Evolutionary conservation across 1,140 invertebrate genomes (phyloP), one percentile per base, ranked within the genome.

Genomic region (Myzus persicae): DNA sequence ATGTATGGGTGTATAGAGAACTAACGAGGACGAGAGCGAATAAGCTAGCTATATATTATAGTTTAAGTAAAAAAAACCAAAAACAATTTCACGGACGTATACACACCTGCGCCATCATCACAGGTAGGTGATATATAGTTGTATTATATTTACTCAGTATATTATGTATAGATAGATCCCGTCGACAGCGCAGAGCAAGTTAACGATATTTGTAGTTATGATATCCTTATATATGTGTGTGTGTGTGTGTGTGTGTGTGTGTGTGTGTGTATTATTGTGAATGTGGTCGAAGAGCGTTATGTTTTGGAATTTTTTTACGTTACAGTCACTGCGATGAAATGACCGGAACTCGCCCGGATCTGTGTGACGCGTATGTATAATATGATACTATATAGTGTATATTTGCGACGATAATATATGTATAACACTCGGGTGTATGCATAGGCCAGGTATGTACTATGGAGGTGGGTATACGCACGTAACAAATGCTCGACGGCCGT

Each of bases 41-140:
- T 92, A 91, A 14, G 11, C 8, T 18, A 76, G 31, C 14, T n/a
- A n/a, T 6, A n/a, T 6, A 76, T 14, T 42, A 42, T 51, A 51
- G 22, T 22, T 22, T 54, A 90, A 0, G 26, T 22, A 81, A n/a
- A 91, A 76, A 59, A 76, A 76, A 91, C 31, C 1, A 44, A 81
- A 82, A 82, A 82, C 46, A 92, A 92, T 92, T 92, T 92, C 91
- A 92, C 91, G 91, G 91, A 46, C 91, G 44, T 84, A n/a, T n/a
- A 67, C 59, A 67, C 59, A 76, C 31, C 31, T 76, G 31, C 31
- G 59, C n/a, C n/a, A n/a, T 76, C n/a, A 67, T 67, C 59, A 67
- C 14, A 31, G 9, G 54, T 31, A 31, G 7, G 9, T 59, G 31
- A 24, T 51, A 51, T 51, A 51, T 51, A 48, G 0, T 59, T 59